These are phyloP conservation scores for Lithophane semibrunnea DNA, from an alignment of 2,888 invertebrate species.

Conservation along the genomic window DNA sequence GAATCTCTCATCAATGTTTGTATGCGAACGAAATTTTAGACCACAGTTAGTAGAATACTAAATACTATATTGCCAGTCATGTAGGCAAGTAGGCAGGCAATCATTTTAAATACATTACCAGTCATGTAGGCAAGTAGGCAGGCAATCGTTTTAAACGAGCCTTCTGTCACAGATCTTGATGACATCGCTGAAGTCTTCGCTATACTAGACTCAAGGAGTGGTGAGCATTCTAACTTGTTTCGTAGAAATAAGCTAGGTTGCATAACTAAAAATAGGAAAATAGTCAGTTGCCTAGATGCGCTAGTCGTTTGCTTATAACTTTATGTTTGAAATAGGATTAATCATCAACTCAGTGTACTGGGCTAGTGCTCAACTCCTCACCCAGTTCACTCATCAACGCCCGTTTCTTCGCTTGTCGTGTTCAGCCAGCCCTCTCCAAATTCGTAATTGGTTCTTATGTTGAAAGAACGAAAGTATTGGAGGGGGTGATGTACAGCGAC, in stretches of 20 bases:
- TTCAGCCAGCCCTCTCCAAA: not conserved
- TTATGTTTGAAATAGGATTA: not conserved
- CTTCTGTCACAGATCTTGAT: slow-evolving; percentile 52
- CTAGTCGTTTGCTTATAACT: slow-evolving; percentile 9
- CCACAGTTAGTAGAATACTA: not conserved
- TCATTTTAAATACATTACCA: slow-evolving; percentile 14
- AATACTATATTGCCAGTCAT: no score
- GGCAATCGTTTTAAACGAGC: slow-evolving; percentile 26
- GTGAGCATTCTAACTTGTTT: slow-evolving; percentile 44
- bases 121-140: not conserved
- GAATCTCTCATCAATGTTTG: not conserved
- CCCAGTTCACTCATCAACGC: not conserved
- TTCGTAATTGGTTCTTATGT: not conserved
- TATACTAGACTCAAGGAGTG: slow-evolving; percentile 35
- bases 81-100: not conserved
- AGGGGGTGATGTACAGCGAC: not conserved
- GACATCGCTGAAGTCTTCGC: slow-evolving; percentile 47
- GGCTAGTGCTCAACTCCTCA: not conserved
- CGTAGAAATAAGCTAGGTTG: slow-evolving; percentile 17
- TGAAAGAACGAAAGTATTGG: not conserved
- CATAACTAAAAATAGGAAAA: not conserved
- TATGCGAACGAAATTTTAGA: not conserved
- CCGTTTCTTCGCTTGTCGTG: not conserved
- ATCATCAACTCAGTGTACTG: not conserved
- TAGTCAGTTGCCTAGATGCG: not conserved